phyloP scores from a whole-genome alignment of 2,113 vertebrate genomes.

The Prionailurus viverrinus region DNA sequence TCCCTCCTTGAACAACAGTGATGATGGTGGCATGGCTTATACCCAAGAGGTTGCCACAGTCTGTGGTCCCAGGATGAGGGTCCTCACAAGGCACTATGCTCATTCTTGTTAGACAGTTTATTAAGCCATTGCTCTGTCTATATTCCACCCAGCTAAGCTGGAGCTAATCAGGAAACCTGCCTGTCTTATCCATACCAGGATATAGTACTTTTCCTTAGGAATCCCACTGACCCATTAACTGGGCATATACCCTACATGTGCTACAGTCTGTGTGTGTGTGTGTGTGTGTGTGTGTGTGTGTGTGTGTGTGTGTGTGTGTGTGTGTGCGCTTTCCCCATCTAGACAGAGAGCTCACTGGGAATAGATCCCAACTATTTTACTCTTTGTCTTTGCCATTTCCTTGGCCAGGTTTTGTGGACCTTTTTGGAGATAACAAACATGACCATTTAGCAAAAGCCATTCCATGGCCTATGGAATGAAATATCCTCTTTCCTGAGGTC shows the following conservation, averaged over 20 bases:
- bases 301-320: fast-evolving
- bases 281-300: not conserved
- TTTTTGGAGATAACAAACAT: not conserved
- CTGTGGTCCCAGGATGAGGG: not conserved
- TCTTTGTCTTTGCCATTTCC: not conserved
- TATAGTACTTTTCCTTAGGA: not conserved
- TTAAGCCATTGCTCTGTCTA: not conserved
- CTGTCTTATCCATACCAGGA: not conserved
- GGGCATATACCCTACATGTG: not conserved
- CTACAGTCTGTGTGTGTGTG: not conserved
- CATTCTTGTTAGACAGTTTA: not conserved
- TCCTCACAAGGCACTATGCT: fast-evolving
- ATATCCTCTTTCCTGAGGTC: not conserved
- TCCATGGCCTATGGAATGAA: not conserved
- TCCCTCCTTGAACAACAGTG: not conserved
- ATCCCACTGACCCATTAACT: not conserved
- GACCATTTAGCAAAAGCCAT: not conserved
- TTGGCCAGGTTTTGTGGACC: not conserved
- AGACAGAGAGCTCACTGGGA: not conserved
- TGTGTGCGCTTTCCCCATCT: fast-evolving
- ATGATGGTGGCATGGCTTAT: not conserved
- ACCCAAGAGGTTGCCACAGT: not conserved
- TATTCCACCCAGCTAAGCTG: not conserved
- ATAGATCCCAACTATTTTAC: not conserved
- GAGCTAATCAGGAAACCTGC: not conserved